Percentiles rank a stretch among this genome's conserved stretches.
phyloP scores from a whole-genome alignment of 2,113 vertebrate species.

The Pomatostomus ruficeps region DNA sequence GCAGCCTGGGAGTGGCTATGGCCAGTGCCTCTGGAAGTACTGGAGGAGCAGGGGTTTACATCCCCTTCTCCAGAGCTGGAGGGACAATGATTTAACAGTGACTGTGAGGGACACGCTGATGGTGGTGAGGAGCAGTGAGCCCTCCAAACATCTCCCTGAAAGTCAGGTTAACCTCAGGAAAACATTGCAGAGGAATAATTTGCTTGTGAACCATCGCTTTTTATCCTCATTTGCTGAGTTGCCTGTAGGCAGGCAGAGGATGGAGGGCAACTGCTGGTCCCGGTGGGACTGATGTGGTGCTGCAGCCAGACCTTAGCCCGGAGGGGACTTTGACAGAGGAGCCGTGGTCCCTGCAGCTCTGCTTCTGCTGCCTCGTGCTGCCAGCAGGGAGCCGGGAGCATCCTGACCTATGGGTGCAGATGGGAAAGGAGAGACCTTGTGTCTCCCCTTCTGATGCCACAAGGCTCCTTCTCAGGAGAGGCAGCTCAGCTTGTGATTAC shows the following conservation, averaged over 20 bases:
- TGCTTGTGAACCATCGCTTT: background rate
- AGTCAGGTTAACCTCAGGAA: background rate
- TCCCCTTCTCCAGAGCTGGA: background rate
- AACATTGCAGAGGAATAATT: background rate
- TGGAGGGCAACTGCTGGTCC: background rate
- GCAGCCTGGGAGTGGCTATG: background rate
- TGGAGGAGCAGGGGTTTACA: background rate
- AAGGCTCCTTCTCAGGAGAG: background rate
- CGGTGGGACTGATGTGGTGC: fast-evolving
- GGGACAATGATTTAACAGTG: background rate
- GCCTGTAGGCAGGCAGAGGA: background rate
- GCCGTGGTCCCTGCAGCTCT: fast-evolving
- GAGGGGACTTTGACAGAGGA: background rate
- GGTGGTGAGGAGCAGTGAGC: background rate
- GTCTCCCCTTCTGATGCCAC: background rate
- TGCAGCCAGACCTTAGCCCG: fast-evolving
- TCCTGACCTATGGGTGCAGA: fast-evolving
- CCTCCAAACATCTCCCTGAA: background rate
- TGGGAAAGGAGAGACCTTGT: background rate
- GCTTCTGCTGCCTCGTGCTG: fast-evolving
- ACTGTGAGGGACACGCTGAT: background rate
- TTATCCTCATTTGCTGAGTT: background rate
- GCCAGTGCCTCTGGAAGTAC: background rate
- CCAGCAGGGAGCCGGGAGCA: background rate
- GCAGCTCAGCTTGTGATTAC: background rate